Percentiles rank a stretch among this genome's conserved stretches.
Conservation (phyloP, 2,888 invertebrate species). For the Cephus runcator region DNA sequence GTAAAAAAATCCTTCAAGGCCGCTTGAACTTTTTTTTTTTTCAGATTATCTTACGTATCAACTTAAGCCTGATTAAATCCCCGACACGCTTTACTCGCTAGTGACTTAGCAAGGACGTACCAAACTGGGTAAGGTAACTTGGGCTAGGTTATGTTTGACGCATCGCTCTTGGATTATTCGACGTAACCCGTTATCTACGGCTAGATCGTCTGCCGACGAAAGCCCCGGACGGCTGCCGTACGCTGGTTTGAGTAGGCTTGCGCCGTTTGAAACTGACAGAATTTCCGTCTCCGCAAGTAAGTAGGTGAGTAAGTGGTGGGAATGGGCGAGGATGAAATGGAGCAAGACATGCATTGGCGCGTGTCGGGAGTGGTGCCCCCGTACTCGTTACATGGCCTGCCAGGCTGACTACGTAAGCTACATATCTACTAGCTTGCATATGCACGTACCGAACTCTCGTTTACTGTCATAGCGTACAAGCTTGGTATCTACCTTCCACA, state of each 20-base stretch:
- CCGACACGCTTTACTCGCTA: not conserved
- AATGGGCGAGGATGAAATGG: slow-evolving; percentile 62
- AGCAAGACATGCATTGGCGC: slow-evolving; percentile 64
- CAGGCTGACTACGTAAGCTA: not conserved
- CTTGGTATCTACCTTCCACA: not conserved
- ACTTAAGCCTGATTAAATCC: not conserved
- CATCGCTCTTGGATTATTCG: not conserved
- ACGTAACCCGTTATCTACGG: not conserved
- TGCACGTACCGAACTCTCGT: not conserved
- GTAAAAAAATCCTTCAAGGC: not conserved
- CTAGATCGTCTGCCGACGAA: not conserved
- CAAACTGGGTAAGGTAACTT: not conserved
- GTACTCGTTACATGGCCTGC: not conserved
- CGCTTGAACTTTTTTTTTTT: not conserved
- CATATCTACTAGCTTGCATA: not conserved
- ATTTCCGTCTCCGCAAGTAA: slow-evolving; percentile 59
- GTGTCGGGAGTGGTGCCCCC: slow-evolving; percentile 61
- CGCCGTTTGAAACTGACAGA: slow-evolving; percentile 38
- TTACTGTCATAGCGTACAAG: not conserved
- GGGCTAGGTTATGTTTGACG: not conserved
- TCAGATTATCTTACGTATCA: not conserved
- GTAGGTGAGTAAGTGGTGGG: slow-evolving; percentile 62
- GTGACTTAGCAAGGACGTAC: not conserved
- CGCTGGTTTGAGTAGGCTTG: not conserved
- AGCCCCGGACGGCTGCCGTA: not conserved